Evolutionary conservation across 2,797 vertebrate genomes (phyloP).

Genomic region (Botia almorhae): DNA sequence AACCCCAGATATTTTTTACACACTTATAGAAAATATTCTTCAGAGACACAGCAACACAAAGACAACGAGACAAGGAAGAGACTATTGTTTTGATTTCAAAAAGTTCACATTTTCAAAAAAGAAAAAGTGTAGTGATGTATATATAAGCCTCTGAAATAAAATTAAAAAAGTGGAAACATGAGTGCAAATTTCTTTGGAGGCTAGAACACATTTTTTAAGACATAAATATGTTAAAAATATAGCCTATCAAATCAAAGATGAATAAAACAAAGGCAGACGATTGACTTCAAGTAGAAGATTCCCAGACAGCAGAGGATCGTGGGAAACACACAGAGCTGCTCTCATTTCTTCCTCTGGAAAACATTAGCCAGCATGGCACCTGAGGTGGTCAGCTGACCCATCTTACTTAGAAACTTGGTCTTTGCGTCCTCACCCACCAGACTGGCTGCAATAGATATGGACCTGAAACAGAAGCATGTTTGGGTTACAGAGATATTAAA

Average conservation of each 20-base stretch:
- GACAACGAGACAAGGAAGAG: constrained; percentile 79
- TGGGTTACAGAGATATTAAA: not conserved
- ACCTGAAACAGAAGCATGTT: constrained; percentile 73
- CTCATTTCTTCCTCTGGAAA: constrained; percentile 98
- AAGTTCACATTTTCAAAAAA: constrained; percentile 79
- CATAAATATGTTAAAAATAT: constrained; percentile 83
- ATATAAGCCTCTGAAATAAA: constrained; percentile 66
- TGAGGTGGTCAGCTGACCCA: constrained; percentile 98
- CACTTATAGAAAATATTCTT: constrained; percentile 77
- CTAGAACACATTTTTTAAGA: constrained; percentile 88
- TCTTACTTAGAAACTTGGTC: constrained; percentile 99
- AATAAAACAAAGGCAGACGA: constrained; percentile 87
- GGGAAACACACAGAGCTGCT: constrained; percentile 59
- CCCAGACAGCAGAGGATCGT: constrained; percentile 77
- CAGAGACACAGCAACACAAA: constrained; percentile 88
- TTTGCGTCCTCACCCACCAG: constrained; percentile 98
- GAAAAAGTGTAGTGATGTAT: constrained; percentile 70
- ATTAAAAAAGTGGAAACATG: constrained; percentile 74
- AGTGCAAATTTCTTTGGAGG: constrained; percentile 99
- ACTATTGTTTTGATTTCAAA: constrained; percentile 79
- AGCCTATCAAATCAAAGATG: constrained; percentile 61
- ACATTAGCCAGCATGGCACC: constrained; percentile 99
- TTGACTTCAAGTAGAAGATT: constrained; percentile 93
- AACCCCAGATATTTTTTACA: constrained; percentile 67
- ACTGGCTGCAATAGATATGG: constrained; percentile 95